Evolutionary conservation across 2,113 vertebrate genomes (phyloP).

Genomic region (Bubalus kerabau): DNA sequence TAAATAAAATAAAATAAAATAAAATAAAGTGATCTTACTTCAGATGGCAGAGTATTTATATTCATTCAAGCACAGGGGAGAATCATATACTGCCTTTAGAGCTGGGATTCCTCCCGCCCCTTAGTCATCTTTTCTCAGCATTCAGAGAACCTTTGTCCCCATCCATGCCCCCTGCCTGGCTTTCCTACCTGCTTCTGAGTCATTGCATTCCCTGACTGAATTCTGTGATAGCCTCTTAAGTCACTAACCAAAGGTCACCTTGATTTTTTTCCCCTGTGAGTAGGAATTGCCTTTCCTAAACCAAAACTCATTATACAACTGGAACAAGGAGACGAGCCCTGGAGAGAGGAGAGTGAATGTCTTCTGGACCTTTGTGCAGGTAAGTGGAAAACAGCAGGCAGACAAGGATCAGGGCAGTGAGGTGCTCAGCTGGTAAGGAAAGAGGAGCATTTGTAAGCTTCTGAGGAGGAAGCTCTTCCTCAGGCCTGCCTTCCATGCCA

Average conservation of each 20-base stretch:
- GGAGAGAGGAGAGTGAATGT: not conserved
- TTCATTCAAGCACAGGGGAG: not conserved
- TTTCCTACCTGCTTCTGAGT: not conserved
- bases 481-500: not conserved
- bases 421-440: not conserved
- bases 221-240: not conserved
- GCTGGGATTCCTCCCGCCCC: not conserved
- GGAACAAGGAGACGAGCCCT: conserved; percentile 21
- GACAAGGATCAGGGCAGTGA: not conserved
- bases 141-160: not conserved
- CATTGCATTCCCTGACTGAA: not conserved
- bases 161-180: not conserved
- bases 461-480: not conserved
- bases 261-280: not conserved
- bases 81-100: not conserved
- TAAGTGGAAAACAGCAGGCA: not conserved
- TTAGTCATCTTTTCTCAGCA: not conserved
- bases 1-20: too few relatives aligned
- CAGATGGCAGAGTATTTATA: not conserved
- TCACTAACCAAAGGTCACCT: not conserved
- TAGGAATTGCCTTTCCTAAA: conserved; percentile 39
- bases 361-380: conserved; percentile 16
- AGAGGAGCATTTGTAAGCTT: not conserved
- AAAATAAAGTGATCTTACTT: not conserved
- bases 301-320: conserved; percentile 33